phyloP scores from a whole-genome alignment of 1,140 invertebrate genomes.

The Zaprionus ornatus region DNA sequence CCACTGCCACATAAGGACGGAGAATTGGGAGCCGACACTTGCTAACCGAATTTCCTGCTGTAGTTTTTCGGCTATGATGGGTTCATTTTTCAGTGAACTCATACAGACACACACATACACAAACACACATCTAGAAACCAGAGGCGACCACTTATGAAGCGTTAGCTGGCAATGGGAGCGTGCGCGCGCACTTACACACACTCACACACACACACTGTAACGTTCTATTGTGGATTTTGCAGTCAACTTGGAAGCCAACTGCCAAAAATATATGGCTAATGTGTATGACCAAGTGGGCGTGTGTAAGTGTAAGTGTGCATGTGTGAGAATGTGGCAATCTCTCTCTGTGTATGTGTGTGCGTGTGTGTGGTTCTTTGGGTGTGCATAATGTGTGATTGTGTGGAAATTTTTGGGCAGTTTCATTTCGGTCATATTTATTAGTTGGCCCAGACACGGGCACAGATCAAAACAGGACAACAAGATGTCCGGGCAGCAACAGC shows the following conservation, averaged over 20 bases:
- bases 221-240: slow-evolving; percentile 81
- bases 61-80: slow-evolving; percentile 81
- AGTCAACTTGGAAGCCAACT: slow-evolving; percentile 81
- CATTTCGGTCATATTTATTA: slow-evolving; percentile 83
- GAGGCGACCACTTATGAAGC: slow-evolving; percentile 76
- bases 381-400: slow-evolving; percentile 81
- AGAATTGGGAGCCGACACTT: slow-evolving; percentile 72
- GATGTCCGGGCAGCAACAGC: slow-evolving; percentile 41
- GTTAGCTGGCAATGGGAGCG: slow-evolving; percentile 59
- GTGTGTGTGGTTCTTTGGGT: slow-evolving; percentile 41
- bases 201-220: slow-evolving; percentile 35
- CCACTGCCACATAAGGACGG: not conserved
- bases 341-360: slow-evolving; percentile 19
- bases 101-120: slow-evolving; percentile 25
- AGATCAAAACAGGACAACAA: slow-evolving; percentile 79
- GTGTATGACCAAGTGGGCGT: slow-evolving; percentile 47
- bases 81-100: slow-evolving; percentile 72
- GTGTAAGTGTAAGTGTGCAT: slow-evolving; percentile 20
- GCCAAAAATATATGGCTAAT: slow-evolving; percentile 80
- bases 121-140: slow-evolving; percentile 24
- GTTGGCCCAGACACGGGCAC: slow-evolving; percentile 69
- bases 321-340: slow-evolving; percentile 18
- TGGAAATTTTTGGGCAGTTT: slow-evolving; percentile 83
- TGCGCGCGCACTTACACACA: slow-evolving; percentile 46
- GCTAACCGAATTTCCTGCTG: slow-evolving; percentile 80